phyloP scores from a whole-genome alignment of 2,797 vertebrate species.

The Knipowitschia caucasica region DNA sequence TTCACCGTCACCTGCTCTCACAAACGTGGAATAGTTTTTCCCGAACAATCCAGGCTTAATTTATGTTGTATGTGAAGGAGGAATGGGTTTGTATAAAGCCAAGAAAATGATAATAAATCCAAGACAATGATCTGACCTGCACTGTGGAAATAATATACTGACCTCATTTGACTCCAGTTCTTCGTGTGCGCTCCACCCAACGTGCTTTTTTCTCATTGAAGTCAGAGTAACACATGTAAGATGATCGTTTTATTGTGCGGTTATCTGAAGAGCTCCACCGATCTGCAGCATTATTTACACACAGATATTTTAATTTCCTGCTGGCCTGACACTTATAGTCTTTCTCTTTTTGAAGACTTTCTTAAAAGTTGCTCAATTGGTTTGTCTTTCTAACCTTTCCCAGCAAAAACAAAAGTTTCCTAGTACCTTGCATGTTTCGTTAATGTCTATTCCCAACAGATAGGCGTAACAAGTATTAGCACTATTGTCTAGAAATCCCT shows the following conservation, averaged over 20 bases:
- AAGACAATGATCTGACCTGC: conserved; percentile 45
- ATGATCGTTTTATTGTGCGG: conserved; percentile 8
- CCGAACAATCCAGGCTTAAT: too few species aligned
- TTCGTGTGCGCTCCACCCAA: conserved; percentile 12
- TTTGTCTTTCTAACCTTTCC: conserved; percentile 9
- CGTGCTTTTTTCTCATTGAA: neutral
- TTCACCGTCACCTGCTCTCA: too few species aligned
- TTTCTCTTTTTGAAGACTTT: neutral
- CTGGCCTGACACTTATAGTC: conserved; percentile 13
- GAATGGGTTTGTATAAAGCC: conserved; percentile 25
- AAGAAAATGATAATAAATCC: conserved; percentile 38
- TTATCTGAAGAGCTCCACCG: conserved; percentile 1
- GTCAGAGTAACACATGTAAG: conserved; percentile 1
- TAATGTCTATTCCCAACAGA: neutral
- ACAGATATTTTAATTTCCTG: conserved; percentile 32
- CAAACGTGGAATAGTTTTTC: too few species aligned
- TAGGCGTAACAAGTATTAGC: neutral
- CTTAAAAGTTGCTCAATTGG: neutral
- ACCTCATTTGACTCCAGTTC: conserved; percentile 14
- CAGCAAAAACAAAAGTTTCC: conserved; percentile 28
- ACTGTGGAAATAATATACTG: conserved; percentile 35
- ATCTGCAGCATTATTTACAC: conserved; percentile 25
- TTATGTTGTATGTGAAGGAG: conserved; percentile 28
- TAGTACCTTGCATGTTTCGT: conserved; percentile 9
- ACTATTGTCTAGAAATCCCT: neutral